phyloP scores from a whole-genome alignment of 30 jellyfish, hydroid and myxozoan genomes.

The Aurelia sp. region DNA sequence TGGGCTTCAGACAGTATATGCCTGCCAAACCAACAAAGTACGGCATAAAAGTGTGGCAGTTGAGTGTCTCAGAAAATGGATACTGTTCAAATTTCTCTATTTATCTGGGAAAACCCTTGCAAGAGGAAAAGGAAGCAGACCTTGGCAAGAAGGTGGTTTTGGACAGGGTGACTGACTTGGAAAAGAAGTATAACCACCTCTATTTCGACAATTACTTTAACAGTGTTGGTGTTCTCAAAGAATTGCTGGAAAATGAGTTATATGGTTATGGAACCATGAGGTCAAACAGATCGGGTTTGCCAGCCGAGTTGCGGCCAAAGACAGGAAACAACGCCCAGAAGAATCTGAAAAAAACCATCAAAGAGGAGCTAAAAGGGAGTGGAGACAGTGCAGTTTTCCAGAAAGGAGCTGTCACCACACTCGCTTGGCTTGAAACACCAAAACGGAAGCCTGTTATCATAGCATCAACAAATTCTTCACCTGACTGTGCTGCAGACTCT shows the following conservation, averaged over 20 bases:
- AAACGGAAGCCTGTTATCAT: constrained; percentile 45
- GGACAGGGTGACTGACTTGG: constrained; percentile 22
- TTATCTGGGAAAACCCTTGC: constrained; percentile 67
- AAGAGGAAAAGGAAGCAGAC: constrained; percentile 22
- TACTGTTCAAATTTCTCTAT: constrained; percentile 67
- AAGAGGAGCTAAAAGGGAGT: constrained; percentile 9
- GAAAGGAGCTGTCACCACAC: constrained; percentile 51
- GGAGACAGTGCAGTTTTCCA: constrained; percentile 28
- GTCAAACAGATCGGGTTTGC: constrained; percentile 34
- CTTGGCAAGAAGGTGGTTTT: constrained; percentile 61
- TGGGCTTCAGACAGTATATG: constrained; percentile 77
- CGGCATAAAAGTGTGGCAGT: constrained; percentile 80
- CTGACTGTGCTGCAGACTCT: constrained; percentile 16
- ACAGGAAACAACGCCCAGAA: background rate
- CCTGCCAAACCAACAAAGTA: constrained; percentile 83
- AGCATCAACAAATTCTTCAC: constrained; percentile 47
- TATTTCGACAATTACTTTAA: constrained; percentile 61
- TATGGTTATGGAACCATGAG: constrained; percentile 64
- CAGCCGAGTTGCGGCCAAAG: constrained; percentile 10
- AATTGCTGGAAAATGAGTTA: constrained; percentile 1
- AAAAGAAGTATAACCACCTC: constrained; percentile 63
- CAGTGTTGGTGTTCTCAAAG: constrained; percentile 64
- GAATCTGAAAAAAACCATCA: constrained; percentile 1
- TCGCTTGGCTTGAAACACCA: constrained; percentile 47
- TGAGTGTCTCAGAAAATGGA: constrained; percentile 73